These are phyloP conservation scores for Antedon mediterranea DNA, from an alignment of 53 echinoderm and acorn worm genomes.

Conservation along the genomic window DNA sequence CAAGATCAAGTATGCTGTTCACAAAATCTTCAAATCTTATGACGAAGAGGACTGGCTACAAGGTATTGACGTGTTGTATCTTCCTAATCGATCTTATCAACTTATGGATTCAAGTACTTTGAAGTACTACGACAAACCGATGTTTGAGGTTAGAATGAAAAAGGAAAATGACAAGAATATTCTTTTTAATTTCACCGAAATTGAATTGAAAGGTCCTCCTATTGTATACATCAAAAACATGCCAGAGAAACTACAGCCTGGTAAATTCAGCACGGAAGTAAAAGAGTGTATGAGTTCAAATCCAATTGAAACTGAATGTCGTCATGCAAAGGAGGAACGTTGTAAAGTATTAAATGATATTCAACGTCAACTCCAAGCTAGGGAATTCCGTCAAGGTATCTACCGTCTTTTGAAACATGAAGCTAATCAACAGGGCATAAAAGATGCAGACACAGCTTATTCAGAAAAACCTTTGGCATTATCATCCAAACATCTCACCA, in stretches of 20 bases:
- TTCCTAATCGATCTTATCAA: neutral
- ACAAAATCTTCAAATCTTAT: neutral
- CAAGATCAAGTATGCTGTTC: neutral
- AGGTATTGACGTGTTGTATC: neutral
- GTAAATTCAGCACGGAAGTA: neutral
- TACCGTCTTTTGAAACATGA: neutral
- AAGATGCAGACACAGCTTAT: neutral
- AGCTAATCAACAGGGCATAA: neutral
- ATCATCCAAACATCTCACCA: neutral
- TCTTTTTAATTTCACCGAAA: neutral
- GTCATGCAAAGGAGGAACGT: neutral
- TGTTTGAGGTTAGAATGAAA: neutral
- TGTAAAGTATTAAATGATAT: neutral
- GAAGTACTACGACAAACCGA: neutral
- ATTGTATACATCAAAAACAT: too few relatives aligned
- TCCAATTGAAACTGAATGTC: neutral
- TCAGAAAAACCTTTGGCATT: neutral
- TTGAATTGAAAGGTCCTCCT: neutral
- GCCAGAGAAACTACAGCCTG: too few relatives aligned
- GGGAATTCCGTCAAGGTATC: neutral
- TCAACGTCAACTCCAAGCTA: neutral
- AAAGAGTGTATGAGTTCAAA: neutral
- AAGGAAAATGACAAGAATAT: neutral
- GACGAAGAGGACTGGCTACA: neutral
- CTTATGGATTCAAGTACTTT: neutral